Conservation (phyloP, 2,113 vertebrate genomes). For the Thunnus maccoyii region DNA sequence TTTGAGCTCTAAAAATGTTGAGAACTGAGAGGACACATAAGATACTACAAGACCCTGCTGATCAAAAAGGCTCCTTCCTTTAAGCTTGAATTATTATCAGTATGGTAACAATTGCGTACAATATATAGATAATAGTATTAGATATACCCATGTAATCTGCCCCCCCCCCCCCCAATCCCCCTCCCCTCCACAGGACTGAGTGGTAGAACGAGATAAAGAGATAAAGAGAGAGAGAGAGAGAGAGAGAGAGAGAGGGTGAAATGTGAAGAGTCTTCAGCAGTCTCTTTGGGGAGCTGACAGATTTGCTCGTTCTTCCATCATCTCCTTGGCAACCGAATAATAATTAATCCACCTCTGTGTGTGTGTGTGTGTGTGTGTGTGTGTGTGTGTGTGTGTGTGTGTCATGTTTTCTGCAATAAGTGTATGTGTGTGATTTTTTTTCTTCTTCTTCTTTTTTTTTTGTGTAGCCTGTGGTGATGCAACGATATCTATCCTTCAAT, state of each 20-base stretch:
- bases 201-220: conserved; percentile 27
- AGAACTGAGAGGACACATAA: no score
- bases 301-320: conserved; percentile 73
- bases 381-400: conserved; percentile 29
- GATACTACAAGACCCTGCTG: no score
- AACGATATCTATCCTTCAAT: conserved; percentile 57
- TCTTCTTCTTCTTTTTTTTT: neutral
- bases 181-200: neutral
- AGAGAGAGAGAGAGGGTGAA: conserved; percentile 31
- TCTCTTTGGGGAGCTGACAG: conserved; percentile 69
- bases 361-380: conserved; percentile 35
- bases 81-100: conserved; percentile 25
- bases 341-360: conserved; percentile 68
- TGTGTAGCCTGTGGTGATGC: conserved; percentile 64
- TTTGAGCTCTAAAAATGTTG: no score
- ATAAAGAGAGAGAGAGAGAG: neutral
- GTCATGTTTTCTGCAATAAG: conserved; percentile 21
- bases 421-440: conserved; percentile 36
- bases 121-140: conserved; percentile 13
- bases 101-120: conserved; percentile 51
- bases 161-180: neutral
- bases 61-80: neutral
- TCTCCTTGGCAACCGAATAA: conserved; percentile 76
- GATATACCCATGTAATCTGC: neutral
- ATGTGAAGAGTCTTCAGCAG: conserved; percentile 57